Percentiles rank a stretch among this genome's conserved stretches.
These are phyloP conservation scores for Zootoca vivipara DNA, from an alignment of 2,113 vertebrate species.

Conservation along the genomic window DNA sequence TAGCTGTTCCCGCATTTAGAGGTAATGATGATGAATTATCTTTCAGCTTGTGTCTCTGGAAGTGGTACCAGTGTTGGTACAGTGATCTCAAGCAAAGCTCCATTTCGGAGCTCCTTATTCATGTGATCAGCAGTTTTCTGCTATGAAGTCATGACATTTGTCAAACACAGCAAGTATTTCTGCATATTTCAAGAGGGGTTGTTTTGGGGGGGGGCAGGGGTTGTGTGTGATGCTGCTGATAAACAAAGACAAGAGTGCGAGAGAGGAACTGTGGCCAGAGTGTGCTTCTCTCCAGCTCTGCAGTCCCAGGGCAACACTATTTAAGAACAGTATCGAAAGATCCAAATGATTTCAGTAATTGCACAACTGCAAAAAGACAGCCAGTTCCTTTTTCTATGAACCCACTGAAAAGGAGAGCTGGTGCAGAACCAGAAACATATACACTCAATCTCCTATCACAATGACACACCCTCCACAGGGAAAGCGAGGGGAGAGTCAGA, in stretches of 20 bases:
- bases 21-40: slow-evolving; percentile 23
- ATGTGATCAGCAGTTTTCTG: not conserved
- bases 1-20: slow-evolving; percentile 3
- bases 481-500: not conserved
- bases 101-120: not conserved
- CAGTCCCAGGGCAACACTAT: not conserved
- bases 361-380: not conserved
- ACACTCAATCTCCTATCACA: not conserved
- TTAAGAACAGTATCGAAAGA: not conserved
- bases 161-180: not conserved
- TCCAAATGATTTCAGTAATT: not conserved
- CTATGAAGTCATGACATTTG: not conserved
- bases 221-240: not conserved
- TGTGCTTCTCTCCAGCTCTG: not conserved
- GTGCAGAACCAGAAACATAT: not conserved
- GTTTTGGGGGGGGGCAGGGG: no score
- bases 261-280: not conserved
- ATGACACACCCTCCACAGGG: not conserved
- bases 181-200: not conserved
- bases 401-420: not conserved
- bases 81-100: not conserved
- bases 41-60: not conserved
- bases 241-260: no score
- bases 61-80: not conserved
- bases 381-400: not conserved